Evolutionary conservation across 1,140 invertebrate genomes (phyloP).

Genomic region (Thaumatotibia leucotreta): DNA sequence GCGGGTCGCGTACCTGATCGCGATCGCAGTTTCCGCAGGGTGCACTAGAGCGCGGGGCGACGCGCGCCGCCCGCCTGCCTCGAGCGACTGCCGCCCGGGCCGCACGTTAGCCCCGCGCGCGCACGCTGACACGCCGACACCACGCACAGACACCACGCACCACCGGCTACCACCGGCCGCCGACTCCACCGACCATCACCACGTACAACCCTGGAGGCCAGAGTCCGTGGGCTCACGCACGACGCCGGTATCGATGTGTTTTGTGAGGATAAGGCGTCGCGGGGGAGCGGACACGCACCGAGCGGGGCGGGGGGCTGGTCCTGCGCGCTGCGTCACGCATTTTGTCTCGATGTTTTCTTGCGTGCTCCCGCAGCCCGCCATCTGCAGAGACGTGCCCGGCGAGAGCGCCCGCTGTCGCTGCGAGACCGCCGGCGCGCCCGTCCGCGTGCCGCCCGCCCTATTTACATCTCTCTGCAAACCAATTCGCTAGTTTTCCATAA

Average conservation of each 20-base stretch:
- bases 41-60: slow-evolving; percentile 46
- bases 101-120: slow-evolving; percentile 44
- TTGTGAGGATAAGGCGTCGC: slow-evolving; percentile 24
- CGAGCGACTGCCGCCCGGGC: slow-evolving; percentile 68
- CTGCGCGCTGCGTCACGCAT: slow-evolving; percentile 74
- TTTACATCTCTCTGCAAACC: not conserved
- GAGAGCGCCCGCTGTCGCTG: slow-evolving; percentile 24
- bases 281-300: slow-evolving; percentile 51
- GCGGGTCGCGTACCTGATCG: slow-evolving; percentile 41
- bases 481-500: not conserved
- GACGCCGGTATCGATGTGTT: slow-evolving; percentile 65
- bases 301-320: slow-evolving; percentile 53
- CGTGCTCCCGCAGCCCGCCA: slow-evolving; percentile 61
- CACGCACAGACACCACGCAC: slow-evolving; percentile 24
- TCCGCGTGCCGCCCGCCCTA: not conserved
- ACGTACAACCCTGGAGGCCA: slow-evolving; percentile 31
- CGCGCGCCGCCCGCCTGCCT: slow-evolving; percentile 56
- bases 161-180: slow-evolving; percentile 32
- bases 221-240: slow-evolving; percentile 54
- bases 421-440: slow-evolving; percentile 16
- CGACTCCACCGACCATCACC: slow-evolving; percentile 26
- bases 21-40: slow-evolving; percentile 46
- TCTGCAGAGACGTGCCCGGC: slow-evolving; percentile 57
- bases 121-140: slow-evolving; percentile 18
- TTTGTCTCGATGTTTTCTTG: slow-evolving; percentile 60